Evolutionary conservation across 2,113 vertebrate genomes (phyloP).

Genomic region (Myotis davidii): DNA sequence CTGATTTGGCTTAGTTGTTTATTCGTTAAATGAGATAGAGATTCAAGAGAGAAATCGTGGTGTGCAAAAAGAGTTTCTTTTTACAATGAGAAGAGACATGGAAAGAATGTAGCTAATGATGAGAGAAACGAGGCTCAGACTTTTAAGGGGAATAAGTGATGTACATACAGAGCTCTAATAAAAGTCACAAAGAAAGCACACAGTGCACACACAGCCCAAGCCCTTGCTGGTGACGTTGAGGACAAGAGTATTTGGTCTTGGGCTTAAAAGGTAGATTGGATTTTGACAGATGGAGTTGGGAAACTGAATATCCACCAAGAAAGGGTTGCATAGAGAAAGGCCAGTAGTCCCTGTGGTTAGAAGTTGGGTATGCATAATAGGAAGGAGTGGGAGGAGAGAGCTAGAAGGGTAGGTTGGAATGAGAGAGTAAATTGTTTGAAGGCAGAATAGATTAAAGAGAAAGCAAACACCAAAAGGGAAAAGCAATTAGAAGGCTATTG

Average conservation of each 20-base stretch:
- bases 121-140: background rate
- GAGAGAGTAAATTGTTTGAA: background rate
- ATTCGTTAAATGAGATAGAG: slow-evolving; percentile 31
- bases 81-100: slow-evolving; percentile 31
- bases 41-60: slow-evolving; percentile 37
- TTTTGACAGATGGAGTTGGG: background rate
- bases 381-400: background rate
- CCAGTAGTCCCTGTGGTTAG: background rate
- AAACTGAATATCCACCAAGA: background rate
- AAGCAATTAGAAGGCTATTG: background rate
- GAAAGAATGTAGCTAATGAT: background rate
- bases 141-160: background rate
- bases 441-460: background rate
- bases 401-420: background rate
- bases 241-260: background rate
- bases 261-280: slow-evolving; percentile 7
- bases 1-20: slow-evolving; percentile 38
- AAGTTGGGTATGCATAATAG: background rate
- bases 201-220: background rate
- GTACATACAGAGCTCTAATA: background rate
- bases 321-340: background rate
- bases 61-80: slow-evolving; percentile 27
- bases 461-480: background rate
- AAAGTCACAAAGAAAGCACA: background rate
- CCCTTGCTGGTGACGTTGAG: background rate